Conservation (phyloP, 2,888 invertebrate genomes). For the Xestia sexstrigata region DNA sequence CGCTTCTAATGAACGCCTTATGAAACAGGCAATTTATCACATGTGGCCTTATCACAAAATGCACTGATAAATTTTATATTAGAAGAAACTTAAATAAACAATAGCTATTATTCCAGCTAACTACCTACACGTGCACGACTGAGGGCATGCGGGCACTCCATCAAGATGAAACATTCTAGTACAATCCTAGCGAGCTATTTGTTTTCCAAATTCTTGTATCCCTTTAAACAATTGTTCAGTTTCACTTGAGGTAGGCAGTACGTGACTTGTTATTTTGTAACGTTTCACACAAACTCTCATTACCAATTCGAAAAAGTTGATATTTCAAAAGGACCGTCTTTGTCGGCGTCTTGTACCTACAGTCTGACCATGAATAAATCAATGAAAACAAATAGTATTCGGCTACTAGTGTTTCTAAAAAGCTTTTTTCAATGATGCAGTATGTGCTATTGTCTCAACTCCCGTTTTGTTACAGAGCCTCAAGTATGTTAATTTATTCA, state of each 20-base stretch:
- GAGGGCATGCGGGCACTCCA: constrained; percentile 17
- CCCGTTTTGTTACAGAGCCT: constrained; percentile 83
- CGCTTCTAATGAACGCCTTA: constrained; percentile 90
- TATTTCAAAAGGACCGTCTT: constrained; percentile 84
- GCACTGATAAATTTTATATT: constrained; percentile 87
- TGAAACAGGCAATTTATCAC: constrained; percentile 91
- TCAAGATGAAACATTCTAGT: constrained; percentile 39
- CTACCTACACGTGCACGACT: constrained; percentile 52
- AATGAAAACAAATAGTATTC: constrained; percentile 90
- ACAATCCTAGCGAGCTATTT: constrained; percentile 66
- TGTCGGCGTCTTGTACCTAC: constrained; percentile 87
- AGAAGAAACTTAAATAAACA: constrained; percentile 85
- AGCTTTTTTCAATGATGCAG: constrained; percentile 85
- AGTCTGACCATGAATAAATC: constrained; percentile 89
- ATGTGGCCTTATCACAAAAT: constrained; percentile 87
- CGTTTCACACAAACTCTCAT: constrained; percentile 84
- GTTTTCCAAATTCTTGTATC: constrained; percentile 75
- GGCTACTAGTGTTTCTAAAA: constrained; percentile 89
- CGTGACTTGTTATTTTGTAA: constrained; percentile 85
- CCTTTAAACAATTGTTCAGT: constrained; percentile 80
- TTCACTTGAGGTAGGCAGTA: constrained; percentile 81
- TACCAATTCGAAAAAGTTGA: constrained; percentile 85
- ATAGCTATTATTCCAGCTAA: constrained; percentile 75
- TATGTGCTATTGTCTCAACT: constrained; percentile 86
- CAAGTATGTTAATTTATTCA: constrained; percentile 88